Base-by-base conservation (phyloP, 1,140 invertebrate genomes). In the Cydia splendana region DNA sequence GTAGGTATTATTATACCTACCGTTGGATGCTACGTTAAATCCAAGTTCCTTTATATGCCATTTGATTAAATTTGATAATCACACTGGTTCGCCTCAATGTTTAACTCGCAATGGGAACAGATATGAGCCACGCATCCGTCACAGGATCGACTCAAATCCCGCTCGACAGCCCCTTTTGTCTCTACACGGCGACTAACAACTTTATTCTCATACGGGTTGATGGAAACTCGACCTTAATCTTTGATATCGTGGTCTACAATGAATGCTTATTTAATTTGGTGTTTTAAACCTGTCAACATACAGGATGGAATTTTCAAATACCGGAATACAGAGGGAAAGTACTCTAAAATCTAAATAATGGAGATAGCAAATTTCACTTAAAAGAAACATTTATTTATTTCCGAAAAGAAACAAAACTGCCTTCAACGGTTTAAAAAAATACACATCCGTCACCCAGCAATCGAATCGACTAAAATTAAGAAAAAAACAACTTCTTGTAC, bases 111-210 rank as follows among this genome's bases (percentile, higher is more conserved):
- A 57, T 57, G 10, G 18, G 57, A 24, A 24, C 57, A n/a, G 13
- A 34, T 42, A n/a, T 10, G n/a, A 71, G 34, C 0, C n/a, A 18
- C 30, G 67, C n/a, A 38, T 71, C 34, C 67, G 67, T 71, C 57
- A 62, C 57, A 24, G 67, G 30, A 71, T 18, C 67, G n/a, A 42
- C 7, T 71, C 15, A 71, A 71, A 71, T 71, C 67, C 34, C 67
- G 38, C 38, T 38, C 67, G 67, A 71, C 38, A 45, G 67, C n/a
- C 34, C 67, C n/a, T 38, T 71, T 71, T 45, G 67, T 71, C 67
- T 42, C 30, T 71, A 71, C 67, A 71, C 30, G 57, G 57, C 20
- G 20, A 62, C 67, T 18, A n/a, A 18, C 65, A 38, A 34, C 28
- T 69, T 38, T 69, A 24, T 4, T 62, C 18, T 69, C 12, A 34